Evolutionary conservation across 2,113 vertebrate species (phyloP).

Genomic region (Felis chaus): DNA sequence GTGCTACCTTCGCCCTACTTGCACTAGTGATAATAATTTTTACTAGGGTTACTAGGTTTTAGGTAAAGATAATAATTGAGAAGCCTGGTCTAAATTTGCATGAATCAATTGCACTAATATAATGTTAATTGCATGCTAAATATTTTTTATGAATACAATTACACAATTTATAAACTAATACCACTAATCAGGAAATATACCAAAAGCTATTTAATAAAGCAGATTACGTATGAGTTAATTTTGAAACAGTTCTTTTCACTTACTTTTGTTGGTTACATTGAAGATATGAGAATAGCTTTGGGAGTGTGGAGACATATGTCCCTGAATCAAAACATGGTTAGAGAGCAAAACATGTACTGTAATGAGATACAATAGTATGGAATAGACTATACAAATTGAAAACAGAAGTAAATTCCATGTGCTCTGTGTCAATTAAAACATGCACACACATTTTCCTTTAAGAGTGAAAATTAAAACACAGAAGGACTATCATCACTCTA

Average conservation of each 20-base stretch:
- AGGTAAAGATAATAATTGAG: background rate
- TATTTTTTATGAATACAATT: background rate
- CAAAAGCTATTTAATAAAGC: constrained; percentile 26
- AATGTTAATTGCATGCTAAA: background rate
- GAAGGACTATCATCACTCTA: background rate
- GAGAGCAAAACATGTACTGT: background rate
- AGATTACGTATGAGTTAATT: background rate
- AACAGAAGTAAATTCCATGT: background rate
- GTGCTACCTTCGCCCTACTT: background rate
- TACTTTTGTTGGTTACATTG: background rate
- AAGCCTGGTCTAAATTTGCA: background rate
- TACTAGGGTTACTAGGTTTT: background rate
- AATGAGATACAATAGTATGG: background rate
- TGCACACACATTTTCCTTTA: background rate
- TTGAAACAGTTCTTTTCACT: background rate
- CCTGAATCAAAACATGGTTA: background rate
- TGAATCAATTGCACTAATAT: background rate
- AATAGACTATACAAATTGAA: background rate
- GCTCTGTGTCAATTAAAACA: background rate
- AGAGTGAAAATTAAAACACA: constrained; percentile 27
- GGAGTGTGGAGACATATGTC: background rate
- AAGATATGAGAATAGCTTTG: background rate
- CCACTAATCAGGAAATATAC: background rate
- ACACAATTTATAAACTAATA: background rate
- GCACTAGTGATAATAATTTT: background rate